A percentile compares a stretch with the other conserved stretches of the same genome.
Conservation (phyloP, 2,113 vertebrate species). For the Oreochromis spilurus region DNA sequence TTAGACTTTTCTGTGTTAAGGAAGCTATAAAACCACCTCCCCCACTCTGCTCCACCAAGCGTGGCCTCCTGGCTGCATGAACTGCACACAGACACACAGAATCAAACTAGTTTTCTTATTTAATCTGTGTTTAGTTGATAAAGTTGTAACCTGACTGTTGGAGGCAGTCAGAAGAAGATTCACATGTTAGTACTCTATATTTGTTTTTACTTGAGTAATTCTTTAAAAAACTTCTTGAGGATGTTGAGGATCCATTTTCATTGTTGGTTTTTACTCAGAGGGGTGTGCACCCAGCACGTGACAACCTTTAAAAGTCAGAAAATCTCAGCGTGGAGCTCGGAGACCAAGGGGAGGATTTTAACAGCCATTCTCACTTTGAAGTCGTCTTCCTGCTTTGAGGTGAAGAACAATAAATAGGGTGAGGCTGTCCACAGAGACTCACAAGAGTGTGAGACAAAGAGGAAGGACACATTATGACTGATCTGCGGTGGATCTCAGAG, state of each 20-base stretch:
- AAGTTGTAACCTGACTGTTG: not conserved
- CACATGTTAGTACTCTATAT: not conserved
- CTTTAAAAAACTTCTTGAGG: not conserved
- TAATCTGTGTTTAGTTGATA: not conserved
- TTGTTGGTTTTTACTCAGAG: not conserved
- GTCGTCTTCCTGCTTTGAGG: conserved; percentile 36
- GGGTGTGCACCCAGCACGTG: not conserved
- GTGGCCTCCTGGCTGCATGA: not conserved
- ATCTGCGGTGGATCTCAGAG: not conserved
- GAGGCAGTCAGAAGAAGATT: not conserved
- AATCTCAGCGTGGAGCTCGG: not conserved
- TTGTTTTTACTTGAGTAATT: not conserved
- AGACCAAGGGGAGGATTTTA: not conserved
- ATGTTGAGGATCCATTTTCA: not conserved
- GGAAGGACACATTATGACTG: not conserved
- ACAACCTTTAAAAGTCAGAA: not conserved
- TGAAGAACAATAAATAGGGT: conserved; percentile 21
- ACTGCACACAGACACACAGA: not conserved
- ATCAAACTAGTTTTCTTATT: not conserved
- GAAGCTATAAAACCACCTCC: not conserved
- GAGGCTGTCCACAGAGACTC: not conserved
- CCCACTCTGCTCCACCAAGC: not conserved
- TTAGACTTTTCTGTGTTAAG: not conserved
- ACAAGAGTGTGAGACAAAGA: not conserved
- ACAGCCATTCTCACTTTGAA: not conserved